Percentiles rank a stretch among this genome's conserved stretches.
Conservation (phyloP, 2,797 vertebrate species). For the Telmatherina bonti region DNA sequence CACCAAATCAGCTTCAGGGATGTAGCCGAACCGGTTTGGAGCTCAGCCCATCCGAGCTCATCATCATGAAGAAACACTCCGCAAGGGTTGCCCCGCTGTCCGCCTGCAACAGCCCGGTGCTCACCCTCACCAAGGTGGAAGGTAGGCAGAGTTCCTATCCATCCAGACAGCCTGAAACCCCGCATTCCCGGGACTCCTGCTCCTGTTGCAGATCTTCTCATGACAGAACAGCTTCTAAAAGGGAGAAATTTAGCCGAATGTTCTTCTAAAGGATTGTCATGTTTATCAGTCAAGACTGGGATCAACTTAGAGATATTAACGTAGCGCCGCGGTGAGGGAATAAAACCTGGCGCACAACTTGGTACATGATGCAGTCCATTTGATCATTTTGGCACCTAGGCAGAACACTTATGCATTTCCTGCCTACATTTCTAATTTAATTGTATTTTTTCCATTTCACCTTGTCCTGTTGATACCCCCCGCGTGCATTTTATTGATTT, state of each 20-base stretch:
- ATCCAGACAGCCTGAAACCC: neutral
- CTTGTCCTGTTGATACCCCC: neutral
- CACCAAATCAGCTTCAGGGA: conserved; percentile 86
- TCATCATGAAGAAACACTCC: conserved; percentile 96
- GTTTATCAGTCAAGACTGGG: neutral
- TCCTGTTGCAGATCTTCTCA: neutral
- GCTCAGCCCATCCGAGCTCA: conserved; percentile 90
- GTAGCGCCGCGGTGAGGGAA: neutral
- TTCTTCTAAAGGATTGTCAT: neutral
- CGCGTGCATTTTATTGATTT: no score
- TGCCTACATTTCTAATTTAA: neutral
- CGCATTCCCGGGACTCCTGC: conserved; percentile 1
- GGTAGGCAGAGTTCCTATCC: conserved; percentile 79
- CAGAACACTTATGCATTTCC: neutral
- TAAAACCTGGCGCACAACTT: conserved; percentile 41
- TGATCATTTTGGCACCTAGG: neutral
- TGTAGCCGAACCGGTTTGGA: conserved; percentile 89
- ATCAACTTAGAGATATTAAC: conserved; percentile 55
- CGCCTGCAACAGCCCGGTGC: conserved; percentile 96
- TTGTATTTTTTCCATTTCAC: neutral
- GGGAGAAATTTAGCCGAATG: neutral
- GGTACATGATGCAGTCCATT: neutral
- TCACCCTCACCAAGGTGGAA: conserved; percentile 98
- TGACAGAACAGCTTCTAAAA: neutral
- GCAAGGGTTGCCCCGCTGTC: conserved; percentile 95